Conservation (phyloP, 2,888 invertebrate genomes). For the Ophion costatus region DNA sequence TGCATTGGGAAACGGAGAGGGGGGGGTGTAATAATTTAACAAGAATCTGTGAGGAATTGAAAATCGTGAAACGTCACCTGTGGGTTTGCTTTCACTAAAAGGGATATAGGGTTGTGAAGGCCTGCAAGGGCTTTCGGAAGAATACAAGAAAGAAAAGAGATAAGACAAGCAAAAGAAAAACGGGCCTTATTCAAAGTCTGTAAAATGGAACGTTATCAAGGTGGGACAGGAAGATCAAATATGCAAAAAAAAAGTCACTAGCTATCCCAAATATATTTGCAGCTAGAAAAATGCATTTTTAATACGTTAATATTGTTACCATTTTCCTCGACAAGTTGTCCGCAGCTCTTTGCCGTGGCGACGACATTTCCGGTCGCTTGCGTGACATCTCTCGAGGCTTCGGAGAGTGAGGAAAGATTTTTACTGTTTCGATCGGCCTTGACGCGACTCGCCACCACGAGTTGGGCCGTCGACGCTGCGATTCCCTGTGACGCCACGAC, state of each 20-base stretch:
- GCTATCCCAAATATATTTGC: neutral
- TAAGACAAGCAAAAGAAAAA: too few relatives aligned
- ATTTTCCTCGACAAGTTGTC: conserved; percentile 93
- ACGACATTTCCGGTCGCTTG: conserved; percentile 96
- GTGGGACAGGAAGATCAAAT: neutral
- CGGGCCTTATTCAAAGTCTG: too few relatives aligned
- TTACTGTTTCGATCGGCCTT: conserved; percentile 94
- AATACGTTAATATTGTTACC: conserved; percentile 83
- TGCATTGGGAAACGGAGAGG: too few relatives aligned
- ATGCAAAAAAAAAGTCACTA: conserved; percentile 1
- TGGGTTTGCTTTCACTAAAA: neutral
- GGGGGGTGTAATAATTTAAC: too few relatives aligned
- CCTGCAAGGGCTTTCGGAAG: neutral
- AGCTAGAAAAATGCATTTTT: neutral
- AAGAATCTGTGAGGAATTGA: neutral
- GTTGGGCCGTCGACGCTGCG: conserved; percentile 97
- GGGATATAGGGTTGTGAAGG: neutral
- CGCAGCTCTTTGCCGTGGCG: conserved; percentile 96
- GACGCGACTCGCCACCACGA: conserved; percentile 98
- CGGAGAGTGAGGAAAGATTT: conserved; percentile 91
- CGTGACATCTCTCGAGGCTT: conserved; percentile 95
- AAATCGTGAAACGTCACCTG: neutral
- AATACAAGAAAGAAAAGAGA: neutral
- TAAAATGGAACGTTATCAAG: neutral
- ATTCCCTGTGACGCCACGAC: conserved; percentile 99